These are phyloP conservation scores for Noctua janthina DNA, from an alignment of 2,888 invertebrate species.

Conservation along the genomic window DNA sequence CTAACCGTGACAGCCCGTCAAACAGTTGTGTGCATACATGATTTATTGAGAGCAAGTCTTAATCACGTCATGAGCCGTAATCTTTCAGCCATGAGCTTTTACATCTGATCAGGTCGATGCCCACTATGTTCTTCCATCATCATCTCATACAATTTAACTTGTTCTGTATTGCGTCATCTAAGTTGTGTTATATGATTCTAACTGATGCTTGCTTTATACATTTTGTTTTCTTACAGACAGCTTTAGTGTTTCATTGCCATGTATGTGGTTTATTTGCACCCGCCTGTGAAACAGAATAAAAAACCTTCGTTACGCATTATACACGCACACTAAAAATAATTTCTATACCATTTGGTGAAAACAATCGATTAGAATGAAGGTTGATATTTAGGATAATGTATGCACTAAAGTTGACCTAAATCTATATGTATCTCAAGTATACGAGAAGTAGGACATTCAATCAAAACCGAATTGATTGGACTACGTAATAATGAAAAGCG, in stretches of 20 bases:
- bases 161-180: slow-evolving; percentile 69
- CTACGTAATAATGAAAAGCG: slow-evolving; percentile 36
- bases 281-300: slow-evolving; percentile 63
- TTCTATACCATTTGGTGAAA: slow-evolving; percentile 42
- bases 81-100: slow-evolving; percentile 79
- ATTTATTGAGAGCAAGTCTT: slow-evolving; percentile 79
- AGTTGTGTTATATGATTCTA: slow-evolving; percentile 74
- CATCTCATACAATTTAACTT: slow-evolving; percentile 68
- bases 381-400: slow-evolving; percentile 27
- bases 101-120: slow-evolving; percentile 72
- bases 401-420: slow-evolving; percentile 32
- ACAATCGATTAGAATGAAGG: slow-evolving; percentile 26
- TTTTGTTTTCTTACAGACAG: slow-evolving; percentile 71
- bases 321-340: slow-evolving; percentile 68
- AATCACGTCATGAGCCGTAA: slow-evolving; percentile 81
- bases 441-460: slow-evolving; percentile 25
- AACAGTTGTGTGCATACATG: slow-evolving; percentile 82
- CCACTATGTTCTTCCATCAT: slow-evolving; percentile 70
- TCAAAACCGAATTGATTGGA: slow-evolving; percentile 15
- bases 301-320: slow-evolving; percentile 61
- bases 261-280: slow-evolving; percentile 72
- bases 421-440: slow-evolving; percentile 11
- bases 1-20: slow-evolving; percentile 79
- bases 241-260: slow-evolving; percentile 74
- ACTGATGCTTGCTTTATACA: slow-evolving; percentile 78